These are phyloP conservation scores for Spheniscus humboldti DNA, from an alignment of 2,797 vertebrate genomes.

Conservation along the genomic window DNA sequence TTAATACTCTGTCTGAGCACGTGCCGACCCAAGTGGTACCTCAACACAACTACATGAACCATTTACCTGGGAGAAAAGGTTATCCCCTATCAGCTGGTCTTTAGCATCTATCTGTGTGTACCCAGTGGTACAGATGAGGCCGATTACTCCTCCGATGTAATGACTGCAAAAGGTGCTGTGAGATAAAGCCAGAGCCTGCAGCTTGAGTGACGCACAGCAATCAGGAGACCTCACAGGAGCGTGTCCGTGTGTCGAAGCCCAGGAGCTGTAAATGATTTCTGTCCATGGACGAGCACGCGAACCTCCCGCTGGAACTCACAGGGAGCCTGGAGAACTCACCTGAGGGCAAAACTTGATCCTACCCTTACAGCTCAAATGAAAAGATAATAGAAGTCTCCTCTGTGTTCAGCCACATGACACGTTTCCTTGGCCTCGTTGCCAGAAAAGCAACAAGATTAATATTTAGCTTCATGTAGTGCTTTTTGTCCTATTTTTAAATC, in stretches of 20 bases:
- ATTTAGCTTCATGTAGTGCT: background rate
- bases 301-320: background rate
- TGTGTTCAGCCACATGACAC: rapidly evolving
- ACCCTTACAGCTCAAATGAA: background rate
- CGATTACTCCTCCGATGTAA: background rate
- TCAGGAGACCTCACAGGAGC: background rate
- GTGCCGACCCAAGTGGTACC: background rate
- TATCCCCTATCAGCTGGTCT: background rate
- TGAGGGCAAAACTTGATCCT: background rate
- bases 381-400: slow-evolving; percentile 5
- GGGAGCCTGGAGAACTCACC: background rate
- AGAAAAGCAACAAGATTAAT: background rate
- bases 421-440: background rate
- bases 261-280: background rate
- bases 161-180: background rate
- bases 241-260: background rate
- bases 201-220: background rate
- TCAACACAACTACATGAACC: background rate
- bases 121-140: background rate
- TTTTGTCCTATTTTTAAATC: background rate
- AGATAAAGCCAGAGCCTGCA: background rate
- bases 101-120: background rate
- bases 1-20: background rate
- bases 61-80: background rate
- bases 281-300: background rate